Conservation (phyloP, 2,888 invertebrate genomes). For the Mesorhabditis sp. region DNA sequence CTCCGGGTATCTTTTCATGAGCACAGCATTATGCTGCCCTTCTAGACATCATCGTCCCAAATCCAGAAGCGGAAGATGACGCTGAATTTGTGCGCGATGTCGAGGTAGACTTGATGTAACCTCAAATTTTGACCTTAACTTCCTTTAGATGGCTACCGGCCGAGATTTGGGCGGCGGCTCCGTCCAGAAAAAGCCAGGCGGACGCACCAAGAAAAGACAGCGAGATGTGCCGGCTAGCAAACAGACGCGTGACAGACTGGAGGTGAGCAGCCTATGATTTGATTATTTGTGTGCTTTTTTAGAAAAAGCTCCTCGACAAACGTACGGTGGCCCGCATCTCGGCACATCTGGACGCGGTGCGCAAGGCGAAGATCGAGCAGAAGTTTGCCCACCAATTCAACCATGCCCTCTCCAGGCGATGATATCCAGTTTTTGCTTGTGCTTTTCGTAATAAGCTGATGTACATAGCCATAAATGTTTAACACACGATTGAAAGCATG, state of each 20-base stretch:
- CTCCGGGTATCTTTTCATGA: constrained; percentile 4
- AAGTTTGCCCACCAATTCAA: constrained; percentile 32
- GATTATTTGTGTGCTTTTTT: constrained; percentile 9
- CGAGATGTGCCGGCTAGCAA: not conserved
- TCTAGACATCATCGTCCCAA: not conserved
- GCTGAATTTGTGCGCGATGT: not conserved
- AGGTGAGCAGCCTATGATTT: not conserved
- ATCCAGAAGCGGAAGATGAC: not conserved
- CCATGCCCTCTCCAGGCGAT: constrained; percentile 11
- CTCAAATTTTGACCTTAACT: not conserved
- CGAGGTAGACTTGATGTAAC: not conserved
- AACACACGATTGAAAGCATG: no score
- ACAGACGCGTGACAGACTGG: not conserved
- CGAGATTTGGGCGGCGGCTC: no score
- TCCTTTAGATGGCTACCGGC: no score
- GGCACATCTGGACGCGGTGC: constrained; percentile 37
- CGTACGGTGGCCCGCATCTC: constrained; percentile 43
- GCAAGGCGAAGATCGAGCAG: constrained; percentile 29
- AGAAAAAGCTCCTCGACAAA: constrained; percentile 50
- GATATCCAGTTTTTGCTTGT: no score
- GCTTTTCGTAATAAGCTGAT: no score
- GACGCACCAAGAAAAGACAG: not conserved
- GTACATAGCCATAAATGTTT: no score
- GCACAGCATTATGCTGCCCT: no score
- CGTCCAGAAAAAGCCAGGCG: no score